A percentile compares a stretch with the other conserved stretches of the same genome.
Evolutionary conservation across 2,888 invertebrate genomes (phyloP).

Genomic region (Trachelus stipa): DNA sequence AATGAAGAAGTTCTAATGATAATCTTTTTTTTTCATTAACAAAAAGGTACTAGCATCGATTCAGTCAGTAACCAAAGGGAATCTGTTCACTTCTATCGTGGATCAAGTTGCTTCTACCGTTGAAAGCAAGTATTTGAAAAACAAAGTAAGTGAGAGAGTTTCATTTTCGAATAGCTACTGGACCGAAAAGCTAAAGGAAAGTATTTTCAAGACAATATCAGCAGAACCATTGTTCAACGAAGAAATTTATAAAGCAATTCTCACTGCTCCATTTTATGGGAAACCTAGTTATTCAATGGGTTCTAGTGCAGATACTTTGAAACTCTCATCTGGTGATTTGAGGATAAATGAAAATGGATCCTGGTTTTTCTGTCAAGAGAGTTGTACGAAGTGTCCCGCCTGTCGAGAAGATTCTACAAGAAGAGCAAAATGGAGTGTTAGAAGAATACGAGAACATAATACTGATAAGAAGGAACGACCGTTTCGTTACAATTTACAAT

Average conservation of each 20-base stretch:
- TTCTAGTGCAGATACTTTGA: neutral
- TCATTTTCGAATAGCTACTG: neutral
- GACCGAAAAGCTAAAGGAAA: conserved; percentile 3
- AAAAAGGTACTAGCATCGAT: neutral
- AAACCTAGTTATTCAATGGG: neutral
- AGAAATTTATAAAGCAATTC: conserved; percentile 7
- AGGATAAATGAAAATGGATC: neutral
- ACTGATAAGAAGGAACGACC: conserved; percentile 64
- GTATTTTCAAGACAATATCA: conserved; percentile 8
- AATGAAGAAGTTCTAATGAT: neutral
- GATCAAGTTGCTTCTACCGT: neutral
- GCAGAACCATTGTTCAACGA: neutral
- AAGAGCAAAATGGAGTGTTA: conserved; percentile 72
- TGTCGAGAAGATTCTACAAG: neutral
- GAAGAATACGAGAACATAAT: conserved; percentile 73
- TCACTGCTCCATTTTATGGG: conserved; percentile 7
- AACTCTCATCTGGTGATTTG: conserved; percentile 1
- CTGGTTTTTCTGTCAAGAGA: conserved; percentile 2
- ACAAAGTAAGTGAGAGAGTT: neutral
- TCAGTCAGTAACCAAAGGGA: neutral
- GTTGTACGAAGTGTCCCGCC: neutral
- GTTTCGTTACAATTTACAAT: conserved; percentile 75
- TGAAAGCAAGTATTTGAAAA: neutral
- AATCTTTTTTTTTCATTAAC: neutral
- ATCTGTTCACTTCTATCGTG: neutral